Evolutionary conservation across 2,888 invertebrate genomes (phyloP), one percentile per base, ranked within the genome.

Genomic region (Lepidocyrtinus sp.): DNA sequence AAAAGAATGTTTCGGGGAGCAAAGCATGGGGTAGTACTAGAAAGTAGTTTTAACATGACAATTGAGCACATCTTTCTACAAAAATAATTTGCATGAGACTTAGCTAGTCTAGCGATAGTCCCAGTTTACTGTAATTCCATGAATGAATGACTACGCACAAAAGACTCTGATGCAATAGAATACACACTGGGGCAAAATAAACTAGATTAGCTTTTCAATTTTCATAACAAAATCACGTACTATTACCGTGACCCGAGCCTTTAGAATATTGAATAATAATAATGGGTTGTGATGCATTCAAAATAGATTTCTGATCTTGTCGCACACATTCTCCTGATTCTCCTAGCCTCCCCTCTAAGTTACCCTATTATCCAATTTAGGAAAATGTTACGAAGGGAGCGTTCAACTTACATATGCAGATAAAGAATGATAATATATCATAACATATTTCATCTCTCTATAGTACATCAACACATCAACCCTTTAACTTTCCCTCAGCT

Each of bases 221-320:
- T 76, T 76, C 64, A 62, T 19, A 55, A 76, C 65, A 63, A 76
- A 76, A 76, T 76, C 76, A 76, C 76, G 76, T 76, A 70, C 70
- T 25, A 22, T 46, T 70, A 59, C 50, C 76, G 70, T 76, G 76
- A 70, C 64, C 46, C 55, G 63, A 55, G 25, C 75, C 25, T 50
- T 17, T 27, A 24, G 62, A 75, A 69, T 75, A 63, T 69, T 69
- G 69, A 75, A 75, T 69, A 55, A 55, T 55, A 55, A 12, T 55
- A n/a, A 36, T 36, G 12, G 5, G 7, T 55, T 2, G 55, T 55
- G 55, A 55, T 55, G 55, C 55, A 55, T 55, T 55, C 55, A 55
- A 55, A 55, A 55, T 12, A 17, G 55, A 55, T 55, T 55, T 36
- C 36, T 71, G 71, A 62, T 27, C 45, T 71, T 15, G 71, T 71